Evolutionary conservation across 2,113 vertebrate species (phyloP).

Genomic region (Hemichromis elongatus): DNA sequence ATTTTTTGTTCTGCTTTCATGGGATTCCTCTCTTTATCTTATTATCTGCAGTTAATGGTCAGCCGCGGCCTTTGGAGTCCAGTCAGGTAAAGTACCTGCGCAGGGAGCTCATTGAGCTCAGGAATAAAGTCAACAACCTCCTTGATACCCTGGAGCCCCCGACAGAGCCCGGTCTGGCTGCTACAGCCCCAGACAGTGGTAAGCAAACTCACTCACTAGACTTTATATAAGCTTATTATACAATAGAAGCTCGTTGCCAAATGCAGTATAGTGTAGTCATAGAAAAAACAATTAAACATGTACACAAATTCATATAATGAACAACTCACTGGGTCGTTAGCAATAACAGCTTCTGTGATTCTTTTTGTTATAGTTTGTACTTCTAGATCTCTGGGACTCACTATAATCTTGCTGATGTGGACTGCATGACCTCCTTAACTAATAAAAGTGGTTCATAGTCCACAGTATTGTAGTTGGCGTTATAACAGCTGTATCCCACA

Average conservation of each 20-base stretch:
- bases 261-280: background rate
- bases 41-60: slow-evolving; percentile 87
- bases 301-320: background rate
- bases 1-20: background rate
- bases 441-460: background rate
- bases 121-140: slow-evolving; percentile 96
- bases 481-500: background rate
- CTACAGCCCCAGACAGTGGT: slow-evolving; percentile 83
- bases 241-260: background rate
- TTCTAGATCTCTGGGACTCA: background rate
- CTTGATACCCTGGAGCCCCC: slow-evolving; percentile 94
- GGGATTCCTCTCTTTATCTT: background rate
- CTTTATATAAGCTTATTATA: background rate
- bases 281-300: background rate
- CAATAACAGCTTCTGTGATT: background rate
- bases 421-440: background rate
- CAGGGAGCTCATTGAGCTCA: slow-evolving; percentile 93
- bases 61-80: slow-evolving; percentile 93
- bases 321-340: background rate
- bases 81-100: slow-evolving; percentile 97
- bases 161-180: slow-evolving; percentile 81
- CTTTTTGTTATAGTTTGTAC: background rate
- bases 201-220: background rate
- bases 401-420: background rate
- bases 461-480: background rate